Percentiles rank a stretch among this genome's conserved stretches.
phyloP scores from a whole-genome alignment of 2,888 invertebrate species.

The Nineta flava region DNA sequence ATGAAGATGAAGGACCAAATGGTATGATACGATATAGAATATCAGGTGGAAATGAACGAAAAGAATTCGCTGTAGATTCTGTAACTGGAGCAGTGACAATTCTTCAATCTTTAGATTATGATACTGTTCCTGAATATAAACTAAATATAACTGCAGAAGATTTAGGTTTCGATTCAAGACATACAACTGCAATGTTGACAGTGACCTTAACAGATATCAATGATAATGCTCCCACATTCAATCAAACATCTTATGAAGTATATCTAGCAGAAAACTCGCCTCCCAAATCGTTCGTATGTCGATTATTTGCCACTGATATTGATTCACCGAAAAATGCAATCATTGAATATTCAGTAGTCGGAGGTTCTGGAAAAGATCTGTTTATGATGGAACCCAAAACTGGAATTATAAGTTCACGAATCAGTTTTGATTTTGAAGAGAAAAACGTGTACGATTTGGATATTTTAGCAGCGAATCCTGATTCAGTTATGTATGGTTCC shows the following conservation, averaged over 20 bases:
- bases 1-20: conserved; percentile 77
- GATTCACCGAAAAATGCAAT: conserved; percentile 81
- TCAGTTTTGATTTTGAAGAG: conserved; percentile 78
- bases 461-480: conserved; percentile 75
- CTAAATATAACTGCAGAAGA: conserved; percentile 80
- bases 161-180: conserved; percentile 62
- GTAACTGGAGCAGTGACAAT: conserved; percentile 67
- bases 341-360: conserved; percentile 67
- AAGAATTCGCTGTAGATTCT: conserved; percentile 65
- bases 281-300: conserved; percentile 54
- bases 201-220: conserved; percentile 84
- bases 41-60: conserved; percentile 64
- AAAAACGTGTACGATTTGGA: conserved; percentile 55
- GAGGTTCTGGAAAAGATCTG: conserved; percentile 53
- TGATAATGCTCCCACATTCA: conserved; percentile 81
- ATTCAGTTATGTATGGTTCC: conserved; percentile 60
- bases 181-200: conserved; percentile 63
- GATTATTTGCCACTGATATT: conserved; percentile 61
- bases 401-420: conserved; percentile 59
- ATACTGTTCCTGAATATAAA: conserved; percentile 66
- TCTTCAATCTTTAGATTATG: conserved; percentile 68
- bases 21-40: conserved; percentile 76
- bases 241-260: conserved; percentile 58
- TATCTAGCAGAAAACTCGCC: conserved; percentile 72
- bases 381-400: conserved; percentile 64